phyloP scores from a whole-genome alignment of 2,888 invertebrate genomes.

The Danaus chrysippus region DNA sequence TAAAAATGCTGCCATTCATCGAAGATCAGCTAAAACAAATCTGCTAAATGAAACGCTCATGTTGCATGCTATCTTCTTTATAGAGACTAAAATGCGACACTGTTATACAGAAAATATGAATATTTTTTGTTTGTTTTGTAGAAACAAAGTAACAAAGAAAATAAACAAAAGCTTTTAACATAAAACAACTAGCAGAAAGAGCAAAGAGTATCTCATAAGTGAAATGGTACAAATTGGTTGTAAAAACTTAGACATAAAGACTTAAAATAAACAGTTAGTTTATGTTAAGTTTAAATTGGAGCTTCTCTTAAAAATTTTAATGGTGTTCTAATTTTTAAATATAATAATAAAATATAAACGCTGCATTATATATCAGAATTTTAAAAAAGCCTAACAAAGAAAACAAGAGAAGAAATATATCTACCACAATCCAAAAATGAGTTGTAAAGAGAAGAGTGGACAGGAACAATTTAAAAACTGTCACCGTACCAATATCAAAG shows the following conservation, averaged over 20 bases:
- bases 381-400: no score
- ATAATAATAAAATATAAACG: no score
- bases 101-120: conserved; percentile 18
- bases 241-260: not conserved
- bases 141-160: conserved; percentile 27
- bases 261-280: no score
- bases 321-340: no score
- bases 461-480: no score
- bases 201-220: conserved; percentile 3
- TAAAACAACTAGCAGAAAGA: conserved; percentile 15
- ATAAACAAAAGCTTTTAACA: conserved; percentile 25
- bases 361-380: no score
- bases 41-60: not conserved
- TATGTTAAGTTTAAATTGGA: no score
- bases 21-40: not conserved
- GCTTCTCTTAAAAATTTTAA: no score
- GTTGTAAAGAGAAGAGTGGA: no score
- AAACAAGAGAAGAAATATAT: no score
- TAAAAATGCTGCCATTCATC: not conserved
- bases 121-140: conserved; percentile 15
- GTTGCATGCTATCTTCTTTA: conserved; percentile 1
- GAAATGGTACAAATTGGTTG: not conserved
- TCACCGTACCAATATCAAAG: no score
- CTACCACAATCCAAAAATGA: no score
- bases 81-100: not conserved